Evolutionary conservation across 1,140 invertebrate genomes (phyloP).

Genomic region (Yoshiicerus persimilis): DNA sequence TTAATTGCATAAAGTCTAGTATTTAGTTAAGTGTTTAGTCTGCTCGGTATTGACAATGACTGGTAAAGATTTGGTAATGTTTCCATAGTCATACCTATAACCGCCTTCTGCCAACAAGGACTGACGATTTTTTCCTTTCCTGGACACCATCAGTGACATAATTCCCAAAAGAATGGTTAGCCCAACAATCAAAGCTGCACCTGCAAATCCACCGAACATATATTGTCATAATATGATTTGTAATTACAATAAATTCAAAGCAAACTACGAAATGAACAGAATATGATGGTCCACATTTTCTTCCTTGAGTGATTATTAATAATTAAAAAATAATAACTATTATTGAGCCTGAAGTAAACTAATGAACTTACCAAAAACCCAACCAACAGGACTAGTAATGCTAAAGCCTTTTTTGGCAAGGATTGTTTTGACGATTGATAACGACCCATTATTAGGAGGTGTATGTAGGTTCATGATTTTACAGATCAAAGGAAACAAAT

Average conservation of each 20-base stretch:
- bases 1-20: too few species aligned
- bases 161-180: slow-evolving; percentile 38
- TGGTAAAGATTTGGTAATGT: too few species aligned
- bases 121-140: not conserved
- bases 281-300: too few species aligned
- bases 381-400: slow-evolving; percentile 36
- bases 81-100: slow-evolving; percentile 28
- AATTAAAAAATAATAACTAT: too few species aligned
- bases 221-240: not conserved
- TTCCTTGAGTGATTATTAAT: too few species aligned
- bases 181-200: slow-evolving; percentile 39
- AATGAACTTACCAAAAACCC: slow-evolving; percentile 39
- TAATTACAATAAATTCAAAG: not conserved
- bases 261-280: too few species aligned
- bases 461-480: slow-evolving; percentile 60
- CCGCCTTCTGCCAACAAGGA: not conserved
- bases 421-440: slow-evolving; percentile 34
- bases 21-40: too few species aligned
- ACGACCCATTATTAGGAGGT: slow-evolving; percentile 58
- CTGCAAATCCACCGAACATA: not conserved
- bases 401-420: slow-evolving; percentile 13
- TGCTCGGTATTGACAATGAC: too few species aligned
- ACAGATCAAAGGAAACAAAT: slow-evolving; percentile 69
- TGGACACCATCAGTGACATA: slow-evolving; percentile 28
- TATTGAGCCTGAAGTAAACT: too few species aligned